Evolutionary conservation across 2,888 invertebrate genomes (phyloP), one percentile per base, ranked within the genome.

Genomic region (Melieria omissa): DNA sequence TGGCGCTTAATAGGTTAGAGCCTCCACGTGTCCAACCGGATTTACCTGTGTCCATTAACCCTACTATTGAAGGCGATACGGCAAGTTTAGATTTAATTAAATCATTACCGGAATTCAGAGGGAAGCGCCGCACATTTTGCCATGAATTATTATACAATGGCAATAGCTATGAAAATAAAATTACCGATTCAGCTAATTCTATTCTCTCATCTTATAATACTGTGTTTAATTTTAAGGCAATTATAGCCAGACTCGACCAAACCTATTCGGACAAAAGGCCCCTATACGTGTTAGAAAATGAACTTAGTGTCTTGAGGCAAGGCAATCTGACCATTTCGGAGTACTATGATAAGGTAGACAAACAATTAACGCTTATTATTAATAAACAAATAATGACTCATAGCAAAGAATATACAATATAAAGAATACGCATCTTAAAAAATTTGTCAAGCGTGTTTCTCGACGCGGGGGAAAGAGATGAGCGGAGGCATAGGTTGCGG

Each of bases 261-360:
- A 69, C 73, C 12, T 73, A 72, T 29, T 73, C 73, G 4, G 75
- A 76, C 54, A 74, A 75, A 69, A 71, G 64, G 61, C 71, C 74
- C 6, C 58, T 75, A n/a, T 71, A 74, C 54, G 74, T 75, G 52
- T 54, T 75, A 29, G 70, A 75, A 64, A 75, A 75, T 47, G 70
- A 76, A 65, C 16, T 74, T n/a, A 68, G 73, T 65, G 64, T 79
- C 73, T 67, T 78, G 47, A 16, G 77, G 52, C 75, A 71, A 68
- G 69, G 66, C 12, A 72, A 65, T 14, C 47, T 76, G 57, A 62
- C 68, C 7, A 72, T 76, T 45, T 29, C 49, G 5, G 69, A 74
- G 10, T 76, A 71, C 41, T 73, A 76, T 47, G 71, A 76, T 52
- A 63, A 42, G 29, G 73, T 73, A 5, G 72, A 76, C 58, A 74